These are phyloP conservation scores for Eidolon helvum DNA, from an alignment of 2,113 vertebrate genomes.

Conservation along the genomic window DNA sequence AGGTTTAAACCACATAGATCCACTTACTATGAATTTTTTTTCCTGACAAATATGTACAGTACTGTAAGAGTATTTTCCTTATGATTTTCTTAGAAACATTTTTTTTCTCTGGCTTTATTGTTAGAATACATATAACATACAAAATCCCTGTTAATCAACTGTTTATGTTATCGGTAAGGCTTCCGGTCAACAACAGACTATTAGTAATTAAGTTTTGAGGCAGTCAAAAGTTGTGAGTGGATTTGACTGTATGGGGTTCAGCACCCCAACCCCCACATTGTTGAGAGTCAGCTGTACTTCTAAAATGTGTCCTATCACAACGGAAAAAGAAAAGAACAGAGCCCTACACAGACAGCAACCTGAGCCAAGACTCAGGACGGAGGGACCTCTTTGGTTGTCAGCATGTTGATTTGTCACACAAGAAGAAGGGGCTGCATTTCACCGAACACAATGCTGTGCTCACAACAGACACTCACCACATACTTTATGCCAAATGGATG, in stretches of 20 bases:
- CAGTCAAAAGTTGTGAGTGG: not conserved
- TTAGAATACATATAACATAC: not conserved
- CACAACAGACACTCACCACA: accelerated
- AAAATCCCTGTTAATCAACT: not conserved
- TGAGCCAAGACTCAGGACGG: not conserved
- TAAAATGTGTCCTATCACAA: not conserved
- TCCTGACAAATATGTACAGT: no score
- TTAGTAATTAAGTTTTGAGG: not conserved
- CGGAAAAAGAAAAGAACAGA: not conserved
- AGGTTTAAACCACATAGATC: no score
- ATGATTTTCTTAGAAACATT: not conserved
- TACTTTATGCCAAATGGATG: not conserved
- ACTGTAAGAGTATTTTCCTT: not conserved
- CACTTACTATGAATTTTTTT: not conserved
- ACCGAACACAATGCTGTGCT: not conserved
- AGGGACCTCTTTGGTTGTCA: not conserved
- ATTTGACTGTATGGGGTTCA: not conserved
- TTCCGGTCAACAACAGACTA: no score
- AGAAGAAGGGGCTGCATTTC: not conserved
- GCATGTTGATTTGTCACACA: not conserved
- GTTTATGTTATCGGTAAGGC: not conserved
- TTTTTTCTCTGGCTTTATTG: not conserved
- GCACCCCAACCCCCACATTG: not conserved
- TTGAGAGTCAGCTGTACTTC: not conserved
- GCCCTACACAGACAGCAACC: not conserved